Evolutionary conservation across 2,113 vertebrate species (phyloP), one percentile per base, ranked within the genome.

Genomic region (Alligator sinensis): DNA sequence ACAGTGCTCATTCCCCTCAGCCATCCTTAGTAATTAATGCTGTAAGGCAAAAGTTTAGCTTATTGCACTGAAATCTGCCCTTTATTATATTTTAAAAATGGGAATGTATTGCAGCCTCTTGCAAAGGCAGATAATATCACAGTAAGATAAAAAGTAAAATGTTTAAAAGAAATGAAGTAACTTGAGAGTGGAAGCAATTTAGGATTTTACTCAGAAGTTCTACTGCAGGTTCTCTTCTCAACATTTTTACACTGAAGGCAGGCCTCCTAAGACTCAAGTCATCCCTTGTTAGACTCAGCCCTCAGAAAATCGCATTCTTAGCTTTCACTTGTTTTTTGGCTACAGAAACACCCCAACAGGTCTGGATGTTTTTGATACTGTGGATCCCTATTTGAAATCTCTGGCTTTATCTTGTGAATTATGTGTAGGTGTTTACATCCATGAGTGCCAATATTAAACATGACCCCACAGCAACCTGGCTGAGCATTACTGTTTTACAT

Each of bases 41-140:
- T 17, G 62, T 80, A 92, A 93, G 76, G 77, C 59, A 95, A 92
- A 10, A 19, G 16, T 89, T 94, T 85, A 60, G 77, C 60, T 74
- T 93, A 84, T 94, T 82, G 9, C 30, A 83, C 28, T 81, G 34
- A 84, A 78, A 81, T 57, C 8, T 59, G 60, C 64, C 12, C 15
- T 74, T 80, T 79, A 30, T 92, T 54, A 79, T 68, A 21, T 92
- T 95, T 89, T 30, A 85, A 54, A 63, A 81, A 72, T 30, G 47
- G 27, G 78, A 78, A 76, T 17, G 60, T 54, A 5, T 80, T 80
- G 58, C 74, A 70, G 27, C 19, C 82, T 24, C 80, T 90, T 64
- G 28, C 58, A 80, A 95, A 84, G 92, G 55, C 81, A 93, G 61
- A 25, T 1, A 1, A 3, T 75, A 15, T 6, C n/a, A 9, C 61